phyloP scores from a whole-genome alignment of 2,113 vertebrate genomes.

The Castor canadensis region DNA sequence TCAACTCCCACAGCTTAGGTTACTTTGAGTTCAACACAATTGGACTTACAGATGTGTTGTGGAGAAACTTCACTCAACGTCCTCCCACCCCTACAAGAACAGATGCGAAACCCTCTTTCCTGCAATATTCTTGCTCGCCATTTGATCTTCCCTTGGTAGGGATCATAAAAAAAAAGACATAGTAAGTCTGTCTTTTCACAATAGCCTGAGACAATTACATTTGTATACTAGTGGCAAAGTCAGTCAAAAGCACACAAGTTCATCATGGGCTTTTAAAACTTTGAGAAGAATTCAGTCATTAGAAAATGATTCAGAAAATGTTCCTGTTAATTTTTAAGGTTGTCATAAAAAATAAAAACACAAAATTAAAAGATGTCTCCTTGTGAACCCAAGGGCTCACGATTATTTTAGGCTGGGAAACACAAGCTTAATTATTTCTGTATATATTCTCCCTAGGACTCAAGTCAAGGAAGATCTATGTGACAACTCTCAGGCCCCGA shows the following conservation, averaged over 20 bases:
- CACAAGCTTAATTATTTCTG: not conserved
- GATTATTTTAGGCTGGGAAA: not conserved
- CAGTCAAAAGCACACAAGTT: not conserved
- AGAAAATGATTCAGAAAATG: not conserved
- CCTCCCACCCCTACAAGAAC: no score
- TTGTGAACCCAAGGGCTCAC: not conserved
- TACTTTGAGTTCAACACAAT: no score
- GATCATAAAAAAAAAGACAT: not conserved
- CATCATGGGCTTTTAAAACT: not conserved
- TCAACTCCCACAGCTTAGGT: not conserved
- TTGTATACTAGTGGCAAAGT: not conserved
- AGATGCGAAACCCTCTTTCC: no score
- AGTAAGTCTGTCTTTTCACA: not conserved
- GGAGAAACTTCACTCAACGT: no score
- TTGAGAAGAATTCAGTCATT: not conserved
- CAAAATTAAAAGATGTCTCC: not conserved
- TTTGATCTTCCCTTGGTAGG: not conserved
- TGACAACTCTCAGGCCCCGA: not conserved
- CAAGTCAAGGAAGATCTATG: not conserved
- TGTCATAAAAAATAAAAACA: not conserved
- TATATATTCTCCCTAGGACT: not conserved
- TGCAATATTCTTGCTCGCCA: no score
- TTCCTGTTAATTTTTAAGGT: constrained; percentile 13
- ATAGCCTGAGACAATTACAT: not conserved
- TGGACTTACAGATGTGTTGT: no score